phyloP scores from a whole-genome alignment of 2,888 invertebrate genomes.

The Tipula vernalis region DNA sequence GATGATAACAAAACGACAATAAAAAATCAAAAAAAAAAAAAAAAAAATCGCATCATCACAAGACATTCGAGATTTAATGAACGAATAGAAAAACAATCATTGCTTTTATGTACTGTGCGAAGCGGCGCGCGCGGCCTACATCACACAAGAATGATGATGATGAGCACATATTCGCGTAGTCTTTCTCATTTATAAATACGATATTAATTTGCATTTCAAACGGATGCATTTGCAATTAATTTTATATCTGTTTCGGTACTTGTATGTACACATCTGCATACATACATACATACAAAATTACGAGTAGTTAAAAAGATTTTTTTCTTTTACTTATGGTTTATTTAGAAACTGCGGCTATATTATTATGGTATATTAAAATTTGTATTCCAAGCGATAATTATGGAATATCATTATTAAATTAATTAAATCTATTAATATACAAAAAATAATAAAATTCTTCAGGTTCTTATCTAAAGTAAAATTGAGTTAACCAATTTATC shows the following conservation, averaged over 20 bases:
- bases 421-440: neutral
- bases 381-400: neutral
- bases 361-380: neutral
- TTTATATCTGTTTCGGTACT: neutral
- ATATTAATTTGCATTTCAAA: neutral
- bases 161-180: neutral
- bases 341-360: neutral
- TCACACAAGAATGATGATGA: neutral
- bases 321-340: neutral
- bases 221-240: neutral
- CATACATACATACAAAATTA: neutral
- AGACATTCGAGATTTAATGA: neutral
- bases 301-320: neutral
- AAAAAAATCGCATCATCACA: neutral
- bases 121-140: neutral
- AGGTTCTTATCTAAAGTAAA: no score
- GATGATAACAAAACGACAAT: neutral
- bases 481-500: no score
- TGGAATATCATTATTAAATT: neutral
- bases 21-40: neutral
- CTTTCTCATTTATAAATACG: neutral
- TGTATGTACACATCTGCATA: neutral
- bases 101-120: neutral
- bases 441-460: no score
- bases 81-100: slow-evolving; percentile 4